phyloP scores from a whole-genome alignment of 2,113 vertebrate species.

The Crotalus helleri region DNA sequence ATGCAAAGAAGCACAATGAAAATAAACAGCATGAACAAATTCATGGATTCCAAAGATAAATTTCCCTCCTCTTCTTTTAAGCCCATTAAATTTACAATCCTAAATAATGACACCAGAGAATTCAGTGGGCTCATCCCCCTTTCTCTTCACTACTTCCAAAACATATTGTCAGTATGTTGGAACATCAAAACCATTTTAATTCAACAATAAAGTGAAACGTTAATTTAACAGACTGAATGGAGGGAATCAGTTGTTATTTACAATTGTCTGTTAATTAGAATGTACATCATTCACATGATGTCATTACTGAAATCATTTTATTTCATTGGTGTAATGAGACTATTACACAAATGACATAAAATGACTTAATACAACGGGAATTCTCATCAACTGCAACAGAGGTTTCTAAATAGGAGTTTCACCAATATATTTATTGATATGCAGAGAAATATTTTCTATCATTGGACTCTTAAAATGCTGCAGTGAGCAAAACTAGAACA shows the following conservation, averaged over 20 bases:
- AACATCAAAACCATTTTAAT: neutral
- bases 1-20: neutral
- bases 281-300: neutral
- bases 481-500: conserved; percentile 56
- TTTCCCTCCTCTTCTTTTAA: neutral
- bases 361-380: neutral
- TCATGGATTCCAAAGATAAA: conserved; percentile 2
- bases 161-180: neutral
- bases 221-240: neutral
- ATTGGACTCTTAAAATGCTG: conserved; percentile 39
- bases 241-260: neutral
- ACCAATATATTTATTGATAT: conserved; percentile 50
- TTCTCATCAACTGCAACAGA: neutral
- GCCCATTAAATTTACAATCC: neutral
- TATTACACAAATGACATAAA: neutral
- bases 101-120: neutral
- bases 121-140: neutral
- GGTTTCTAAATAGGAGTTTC: neutral
- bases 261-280: neutral
- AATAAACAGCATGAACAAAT: neutral
- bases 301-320: neutral
- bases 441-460: conserved; percentile 21
- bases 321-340: neutral
- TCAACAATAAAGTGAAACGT: neutral
- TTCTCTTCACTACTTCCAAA: neutral